phyloP scores from a whole-genome alignment of 2,888 invertebrate species.

The Epirrhoe alternata region DNA sequence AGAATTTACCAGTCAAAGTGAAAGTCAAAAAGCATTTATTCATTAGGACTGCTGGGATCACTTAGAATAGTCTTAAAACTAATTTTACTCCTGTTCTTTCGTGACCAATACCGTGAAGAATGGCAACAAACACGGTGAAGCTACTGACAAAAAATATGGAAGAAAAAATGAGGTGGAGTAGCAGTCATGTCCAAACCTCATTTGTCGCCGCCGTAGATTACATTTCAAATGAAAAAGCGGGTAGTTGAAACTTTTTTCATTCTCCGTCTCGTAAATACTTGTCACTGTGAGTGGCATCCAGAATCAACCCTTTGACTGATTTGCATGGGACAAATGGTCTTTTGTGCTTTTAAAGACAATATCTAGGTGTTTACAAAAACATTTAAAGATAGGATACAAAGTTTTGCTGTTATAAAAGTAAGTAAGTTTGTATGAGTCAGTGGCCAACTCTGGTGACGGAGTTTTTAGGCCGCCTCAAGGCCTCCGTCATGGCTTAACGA shows the following conservation, averaged over 20 bases:
- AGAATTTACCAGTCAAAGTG: no score
- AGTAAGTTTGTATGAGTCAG: no score
- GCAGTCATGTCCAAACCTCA: conserved; percentile 77
- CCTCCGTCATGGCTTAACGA: no score
- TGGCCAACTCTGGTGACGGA: no score
- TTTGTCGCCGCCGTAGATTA: conserved; percentile 73
- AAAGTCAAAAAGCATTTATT: no score
- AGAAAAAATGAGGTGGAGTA: conserved; percentile 53
- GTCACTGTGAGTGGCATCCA: conserved; percentile 55
- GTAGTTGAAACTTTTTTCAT: conserved; percentile 73
- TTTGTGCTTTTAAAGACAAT: conserved; percentile 2
- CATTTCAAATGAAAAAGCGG: conserved; percentile 79
- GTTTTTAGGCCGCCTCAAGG: no score
- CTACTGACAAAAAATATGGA: conserved; percentile 49
- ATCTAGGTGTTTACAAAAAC: not conserved
- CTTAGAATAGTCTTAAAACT: no score
- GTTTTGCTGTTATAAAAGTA: no score
- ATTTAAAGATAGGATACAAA: not conserved
- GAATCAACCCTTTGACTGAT: conserved; percentile 74
- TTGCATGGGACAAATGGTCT: conserved; percentile 51
- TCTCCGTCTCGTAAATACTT: conserved; percentile 70
- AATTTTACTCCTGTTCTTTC: no score
- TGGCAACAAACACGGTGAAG: no score
- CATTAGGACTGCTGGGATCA: no score
- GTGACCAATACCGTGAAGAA: no score